Percentiles rank a stretch among this genome's conserved stretches.
phyloP scores from a whole-genome alignment of 2,113 vertebrate genomes.

The Castor canadensis region DNA sequence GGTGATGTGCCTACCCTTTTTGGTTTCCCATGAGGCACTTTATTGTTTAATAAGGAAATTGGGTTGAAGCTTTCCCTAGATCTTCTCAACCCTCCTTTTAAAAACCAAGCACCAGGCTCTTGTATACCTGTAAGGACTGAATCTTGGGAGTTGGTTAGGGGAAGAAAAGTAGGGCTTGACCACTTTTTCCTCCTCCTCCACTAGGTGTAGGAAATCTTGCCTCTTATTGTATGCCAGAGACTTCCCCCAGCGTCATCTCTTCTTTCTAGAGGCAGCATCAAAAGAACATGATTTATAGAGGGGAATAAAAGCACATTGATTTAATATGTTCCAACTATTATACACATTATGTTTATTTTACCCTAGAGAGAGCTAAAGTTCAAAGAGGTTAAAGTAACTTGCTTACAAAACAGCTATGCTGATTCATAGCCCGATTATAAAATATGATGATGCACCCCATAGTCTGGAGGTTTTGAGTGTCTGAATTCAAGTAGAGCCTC shows the following conservation, averaged over 20 bases:
- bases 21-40: neutral
- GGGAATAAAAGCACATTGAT: slow-evolving; percentile 26
- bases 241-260: neutral
- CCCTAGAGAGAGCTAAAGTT: slow-evolving; percentile 15
- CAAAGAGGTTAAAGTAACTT: slow-evolving; percentile 26
- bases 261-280: neutral
- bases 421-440: neutral
- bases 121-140: neutral
- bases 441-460: neutral
- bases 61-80: neutral
- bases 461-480: neutral
- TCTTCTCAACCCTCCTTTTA: neutral
- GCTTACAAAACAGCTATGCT: neutral
- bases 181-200: neutral
- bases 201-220: neutral
- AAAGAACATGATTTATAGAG: neutral
- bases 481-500: slow-evolving; percentile 44
- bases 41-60: neutral
- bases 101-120: neutral
- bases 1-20: neutral
- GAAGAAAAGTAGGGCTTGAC: neutral
- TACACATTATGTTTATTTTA: neutral
- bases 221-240: neutral
- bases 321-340: slow-evolving; percentile 26
- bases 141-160: neutral